Base-by-base conservation (phyloP, 2,797 vertebrate species). In the Bovichtus variegatus region DNA sequence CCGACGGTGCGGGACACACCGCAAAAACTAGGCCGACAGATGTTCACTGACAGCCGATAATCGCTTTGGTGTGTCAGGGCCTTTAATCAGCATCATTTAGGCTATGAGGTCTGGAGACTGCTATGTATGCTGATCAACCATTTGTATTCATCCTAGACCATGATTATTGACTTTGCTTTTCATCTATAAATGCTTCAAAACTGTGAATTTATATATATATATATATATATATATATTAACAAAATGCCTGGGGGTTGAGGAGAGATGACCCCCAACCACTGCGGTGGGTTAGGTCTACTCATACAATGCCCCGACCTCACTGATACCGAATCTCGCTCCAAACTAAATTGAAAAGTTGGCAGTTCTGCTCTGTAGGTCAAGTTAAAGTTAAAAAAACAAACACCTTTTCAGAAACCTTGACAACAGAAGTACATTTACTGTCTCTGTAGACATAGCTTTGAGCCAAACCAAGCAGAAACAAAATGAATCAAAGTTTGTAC, bases 401-500 rank as follows among this genome's bases (percentile, higher is more conserved):
- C 3, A 50, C 19, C 44, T 70, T 23, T 58, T 51, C 3, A 50
- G 15, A 59, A 55, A 58, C 18, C 10, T 16, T 49, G 38, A 41
- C 15, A 60, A 59, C 58, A 58, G 34, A 50, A 53, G 40, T 27
- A 21, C 10, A 54, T 36, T 58, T 54, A 13, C 54, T 34, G 29
- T 62, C 34, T 71, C 29, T 5, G 25, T 44, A 64, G 51, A 61
- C 19, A 6, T 6, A 23, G 16, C 53, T 62, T 50, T 54, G 65
- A 74, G 68, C 9, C 23, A 64, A 61, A 40, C 53, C 9, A 36
- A 61, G 41, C 53, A 49, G 25, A 0, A 58, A 60, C 29, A 15
- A 72, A 81, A 76, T 25, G 12, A 74, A 60, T 65, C 23, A 47
- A 18, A 43, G 51, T 60, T 67, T 47, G n/a, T 55, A 23, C 29